phyloP scores from a whole-genome alignment of 2,797 vertebrate genomes.

The Philypnodon macrostomus region DNA sequence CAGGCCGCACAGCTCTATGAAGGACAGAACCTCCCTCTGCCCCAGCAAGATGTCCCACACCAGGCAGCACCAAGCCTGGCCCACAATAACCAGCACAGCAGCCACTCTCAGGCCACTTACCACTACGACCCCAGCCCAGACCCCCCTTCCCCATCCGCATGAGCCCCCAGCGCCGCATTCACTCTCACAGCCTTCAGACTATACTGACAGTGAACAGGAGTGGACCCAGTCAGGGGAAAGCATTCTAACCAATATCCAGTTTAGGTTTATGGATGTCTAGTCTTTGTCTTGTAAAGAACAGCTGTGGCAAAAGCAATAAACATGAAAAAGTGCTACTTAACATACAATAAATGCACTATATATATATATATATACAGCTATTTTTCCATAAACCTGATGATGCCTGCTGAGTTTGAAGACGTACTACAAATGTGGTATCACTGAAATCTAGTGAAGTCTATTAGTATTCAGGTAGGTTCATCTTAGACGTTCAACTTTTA shows the following conservation, averaged over 20 bases:
- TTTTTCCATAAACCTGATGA: too few relatives aligned
- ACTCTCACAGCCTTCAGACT: conserved; percentile 13
- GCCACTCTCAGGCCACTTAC: conserved; percentile 56
- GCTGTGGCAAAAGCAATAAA: conserved; percentile 5
- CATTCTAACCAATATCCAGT: background rate
- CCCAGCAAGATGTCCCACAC: conserved; percentile 30
- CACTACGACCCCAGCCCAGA: conserved; percentile 83
- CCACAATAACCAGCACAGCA: conserved; percentile 43
- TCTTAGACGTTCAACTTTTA: too few relatives aligned
- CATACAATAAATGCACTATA: too few relatives aligned
- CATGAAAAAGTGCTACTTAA: background rate
- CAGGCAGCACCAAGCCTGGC: conserved; percentile 6
- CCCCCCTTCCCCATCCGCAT: conserved; percentile 81
- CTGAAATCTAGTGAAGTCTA: too few relatives aligned
- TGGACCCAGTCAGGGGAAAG: background rate
- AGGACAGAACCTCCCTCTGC: background rate
- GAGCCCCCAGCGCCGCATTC: conserved; percentile 49
- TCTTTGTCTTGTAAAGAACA: background rate
- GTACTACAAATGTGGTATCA: too few relatives aligned
- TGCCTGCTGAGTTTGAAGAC: too few relatives aligned
- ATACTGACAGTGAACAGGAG: background rate
- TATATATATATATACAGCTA: too few relatives aligned
- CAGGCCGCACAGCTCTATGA: conserved; percentile 35
- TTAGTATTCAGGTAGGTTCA: too few relatives aligned
- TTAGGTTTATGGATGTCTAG: background rate